These are phyloP conservation scores for Drosophila silvestris DNA, from an alignment of 2,888 invertebrate genomes.

Conservation along the genomic window DNA sequence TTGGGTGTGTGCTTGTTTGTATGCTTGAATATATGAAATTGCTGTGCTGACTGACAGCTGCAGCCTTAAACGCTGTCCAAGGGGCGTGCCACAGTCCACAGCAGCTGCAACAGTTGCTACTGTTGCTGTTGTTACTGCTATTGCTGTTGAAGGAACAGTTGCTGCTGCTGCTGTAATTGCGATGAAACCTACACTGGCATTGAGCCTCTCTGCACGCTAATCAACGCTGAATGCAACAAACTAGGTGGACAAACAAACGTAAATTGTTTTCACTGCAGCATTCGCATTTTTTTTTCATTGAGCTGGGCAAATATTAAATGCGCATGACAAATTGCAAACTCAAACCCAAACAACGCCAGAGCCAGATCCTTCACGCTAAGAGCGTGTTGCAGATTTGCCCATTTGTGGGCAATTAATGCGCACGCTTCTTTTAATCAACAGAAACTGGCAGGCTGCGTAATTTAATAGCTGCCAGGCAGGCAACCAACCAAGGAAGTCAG, in stretches of 20 bases:
- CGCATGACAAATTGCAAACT: constrained; percentile 75
- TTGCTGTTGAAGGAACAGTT: constrained; percentile 12
- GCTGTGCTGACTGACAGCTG: constrained; percentile 76
- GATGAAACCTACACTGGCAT: constrained; percentile 40
- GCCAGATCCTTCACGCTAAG: background rate
- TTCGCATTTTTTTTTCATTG: background rate
- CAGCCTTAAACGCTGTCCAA: constrained; percentile 64
- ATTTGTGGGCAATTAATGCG: constrained; percentile 79
- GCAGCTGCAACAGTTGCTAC: constrained; percentile 43
- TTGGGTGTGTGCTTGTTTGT: constrained; percentile 14
- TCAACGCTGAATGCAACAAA: constrained; percentile 81
- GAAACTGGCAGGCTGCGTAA: constrained; percentile 80
- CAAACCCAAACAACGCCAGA: constrained; percentile 1
- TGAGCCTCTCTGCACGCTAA: constrained; percentile 68
- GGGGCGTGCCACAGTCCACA: constrained; percentile 62
- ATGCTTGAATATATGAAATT: constrained; percentile 71
- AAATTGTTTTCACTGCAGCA: constrained; percentile 68
- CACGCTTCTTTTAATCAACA: constrained; percentile 81
- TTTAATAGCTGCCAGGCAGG: constrained; percentile 80
- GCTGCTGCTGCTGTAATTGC: constrained; percentile 61
- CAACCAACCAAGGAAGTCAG: constrained; percentile 29
- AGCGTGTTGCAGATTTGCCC: constrained; percentile 80
- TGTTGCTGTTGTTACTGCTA: constrained; percentile 9
- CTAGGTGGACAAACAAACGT: constrained; percentile 81
- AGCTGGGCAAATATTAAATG: constrained; percentile 71